Conservation (phyloP, 2,888 invertebrate species). For the Hyposoter dolosus region DNA sequence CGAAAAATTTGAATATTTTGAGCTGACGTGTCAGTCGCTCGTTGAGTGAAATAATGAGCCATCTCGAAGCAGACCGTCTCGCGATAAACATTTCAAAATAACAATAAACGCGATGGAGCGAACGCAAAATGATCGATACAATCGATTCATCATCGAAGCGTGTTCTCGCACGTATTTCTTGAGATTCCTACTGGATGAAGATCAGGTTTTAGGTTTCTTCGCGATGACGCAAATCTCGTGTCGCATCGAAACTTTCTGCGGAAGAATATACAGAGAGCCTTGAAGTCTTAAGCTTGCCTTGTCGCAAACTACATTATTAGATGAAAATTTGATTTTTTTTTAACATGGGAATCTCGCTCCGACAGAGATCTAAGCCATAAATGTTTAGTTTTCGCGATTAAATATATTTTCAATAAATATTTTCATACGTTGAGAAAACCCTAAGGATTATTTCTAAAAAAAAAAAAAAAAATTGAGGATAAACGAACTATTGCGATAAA, state of each 20-base stretch:
- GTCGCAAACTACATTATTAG: too few species aligned
- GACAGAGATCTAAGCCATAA: too few species aligned
- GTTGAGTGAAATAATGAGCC: slow-evolving; percentile 27
- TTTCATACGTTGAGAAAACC: too few species aligned
- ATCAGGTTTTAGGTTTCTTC: background rate
- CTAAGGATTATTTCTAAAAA: too few species aligned
- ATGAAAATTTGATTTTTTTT: too few species aligned
- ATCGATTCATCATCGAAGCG: background rate
- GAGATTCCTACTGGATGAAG: background rate
- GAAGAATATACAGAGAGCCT: background rate
- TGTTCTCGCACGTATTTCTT: background rate
- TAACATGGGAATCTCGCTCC: too few species aligned
- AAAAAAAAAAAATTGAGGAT: too few species aligned
- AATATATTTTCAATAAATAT: too few species aligned
- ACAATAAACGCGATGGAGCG: background rate
- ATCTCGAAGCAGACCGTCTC: background rate
- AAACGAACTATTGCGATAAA: too few species aligned
- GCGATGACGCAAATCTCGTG: background rate
- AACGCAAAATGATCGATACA: slow-evolving; percentile 11
- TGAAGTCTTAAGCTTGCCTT: background rate
- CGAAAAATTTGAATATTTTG: background rate
- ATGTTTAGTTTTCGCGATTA: too few species aligned
- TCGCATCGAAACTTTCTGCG: background rate
- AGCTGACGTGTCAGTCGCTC: background rate
- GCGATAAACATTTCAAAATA: background rate